Conservation (phyloP, 1,140 invertebrate genomes). For the Tyrophagus putrescentiae region DNA sequence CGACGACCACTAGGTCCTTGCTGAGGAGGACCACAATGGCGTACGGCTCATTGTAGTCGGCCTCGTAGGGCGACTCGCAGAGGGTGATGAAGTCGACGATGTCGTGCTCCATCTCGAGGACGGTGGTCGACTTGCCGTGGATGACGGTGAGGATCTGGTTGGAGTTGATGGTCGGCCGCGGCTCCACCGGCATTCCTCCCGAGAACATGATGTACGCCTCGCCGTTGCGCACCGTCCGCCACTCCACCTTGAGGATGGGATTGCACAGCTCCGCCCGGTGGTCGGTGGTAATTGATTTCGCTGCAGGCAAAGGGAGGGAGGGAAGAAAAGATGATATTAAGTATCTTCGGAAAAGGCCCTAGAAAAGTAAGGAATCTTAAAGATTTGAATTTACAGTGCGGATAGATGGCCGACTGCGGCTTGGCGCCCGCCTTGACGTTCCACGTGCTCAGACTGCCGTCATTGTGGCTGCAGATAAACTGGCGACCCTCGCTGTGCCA, state of each 20-base stretch:
- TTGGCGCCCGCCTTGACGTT: constrained; percentile 54
- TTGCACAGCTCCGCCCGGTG: constrained; percentile 56
- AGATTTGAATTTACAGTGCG: constrained; percentile 56
- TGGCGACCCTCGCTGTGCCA: constrained; percentile 98
- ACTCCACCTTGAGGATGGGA: constrained; percentile 83
- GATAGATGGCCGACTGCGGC: constrained; percentile 63
- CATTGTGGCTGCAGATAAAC: constrained; percentile 88
- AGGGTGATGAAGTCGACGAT: constrained; percentile 92
- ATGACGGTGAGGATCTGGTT: constrained; percentile 91
- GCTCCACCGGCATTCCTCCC: constrained; percentile 77
- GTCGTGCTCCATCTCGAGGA: constrained; percentile 96
- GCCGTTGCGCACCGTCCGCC: constrained; percentile 69
- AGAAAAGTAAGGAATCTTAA: neutral
- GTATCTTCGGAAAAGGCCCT: neutral
- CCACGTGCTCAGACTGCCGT: constrained; percentile 89
- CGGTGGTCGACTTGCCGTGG: constrained; percentile 82
- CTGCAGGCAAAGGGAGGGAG: neutral
- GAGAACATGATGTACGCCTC: constrained; percentile 85
- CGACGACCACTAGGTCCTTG: constrained; percentile 94
- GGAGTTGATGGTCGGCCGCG: constrained; percentile 40
- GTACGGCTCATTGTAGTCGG: constrained; percentile 91
- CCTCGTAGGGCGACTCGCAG: constrained; percentile 65
- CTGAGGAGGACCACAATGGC: constrained; percentile 90
- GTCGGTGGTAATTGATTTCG: neutral
- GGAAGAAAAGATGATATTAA: too few relatives aligned